Evolutionary conservation across 1,140 invertebrate genomes (phyloP).

Genomic region (Euwallacea similis): DNA sequence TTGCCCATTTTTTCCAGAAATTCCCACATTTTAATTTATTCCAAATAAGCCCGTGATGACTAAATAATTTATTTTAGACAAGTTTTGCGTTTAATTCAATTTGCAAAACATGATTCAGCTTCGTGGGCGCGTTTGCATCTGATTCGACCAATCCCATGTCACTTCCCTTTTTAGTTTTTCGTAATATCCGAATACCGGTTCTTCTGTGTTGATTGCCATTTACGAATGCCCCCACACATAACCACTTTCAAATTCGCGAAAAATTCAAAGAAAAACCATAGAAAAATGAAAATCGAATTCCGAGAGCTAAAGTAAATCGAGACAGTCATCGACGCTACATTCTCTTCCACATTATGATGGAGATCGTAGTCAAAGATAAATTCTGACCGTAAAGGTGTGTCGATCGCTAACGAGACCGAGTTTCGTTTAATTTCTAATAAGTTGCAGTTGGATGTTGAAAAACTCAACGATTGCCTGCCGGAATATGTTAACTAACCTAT

Average conservation of each 20-base stretch:
- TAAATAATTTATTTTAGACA: not conserved
- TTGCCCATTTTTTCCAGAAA: not conserved
- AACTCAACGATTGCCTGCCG: too few relatives aligned
- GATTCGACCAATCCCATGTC: not conserved
- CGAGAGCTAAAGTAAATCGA: too few relatives aligned
- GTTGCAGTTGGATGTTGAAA: too few relatives aligned
- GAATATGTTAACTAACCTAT: too few relatives aligned
- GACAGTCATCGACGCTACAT: too few relatives aligned
- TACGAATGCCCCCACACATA: not conserved
- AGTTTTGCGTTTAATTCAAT: not conserved
- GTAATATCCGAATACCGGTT: not conserved
- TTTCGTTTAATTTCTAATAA: too few relatives aligned
- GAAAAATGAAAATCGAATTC: too few relatives aligned
- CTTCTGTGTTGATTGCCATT: not conserved
- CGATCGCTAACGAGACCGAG: too few relatives aligned
- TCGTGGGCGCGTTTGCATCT: not conserved
- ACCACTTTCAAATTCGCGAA: not conserved
- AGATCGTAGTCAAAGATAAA: too few relatives aligned
- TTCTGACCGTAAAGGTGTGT: too few relatives aligned
- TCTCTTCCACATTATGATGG: too few relatives aligned
- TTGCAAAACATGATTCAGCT: not conserved
- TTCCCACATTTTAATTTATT: not conserved
- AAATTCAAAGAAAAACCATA: not conserved
- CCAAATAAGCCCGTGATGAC: not conserved
- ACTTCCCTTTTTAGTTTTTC: not conserved